Evolutionary conservation across 2,113 vertebrate genomes (phyloP), one percentile per base, ranked within the genome.

Genomic region (Brevimyrus niger): DNA sequence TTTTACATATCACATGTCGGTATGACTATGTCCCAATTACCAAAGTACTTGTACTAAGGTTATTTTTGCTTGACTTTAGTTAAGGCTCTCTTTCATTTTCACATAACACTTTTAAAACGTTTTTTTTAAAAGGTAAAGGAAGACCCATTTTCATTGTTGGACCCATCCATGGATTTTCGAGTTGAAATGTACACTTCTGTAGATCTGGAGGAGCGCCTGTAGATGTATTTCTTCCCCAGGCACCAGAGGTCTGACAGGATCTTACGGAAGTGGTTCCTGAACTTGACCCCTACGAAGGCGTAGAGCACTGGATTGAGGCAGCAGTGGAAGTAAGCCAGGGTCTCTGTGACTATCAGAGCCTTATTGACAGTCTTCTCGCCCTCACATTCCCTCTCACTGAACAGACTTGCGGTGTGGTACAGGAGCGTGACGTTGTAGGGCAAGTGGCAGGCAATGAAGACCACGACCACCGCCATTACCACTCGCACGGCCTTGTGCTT

Each of bases 291-390:
- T 0, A 98, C 92, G 89, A 99, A 99, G 0, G 98, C 98, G 0
- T 99, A 99, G 42, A 99, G 96, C 84, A 98, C 91, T 0, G 98
- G 98, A 88, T 99, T 99, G 84, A 98, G 94, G 2, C 98, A 98
- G 91, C 98, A 98, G 91, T 97, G 98, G 69, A 99, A 95, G 93
- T 98, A 99, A 0, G 98, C 97, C 55, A 98, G 4, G 17, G 93
- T 95, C 90, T 95, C 95, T 1, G 96, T 96, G 88, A 94, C 21
- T 0, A 91, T 94, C 87, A 92, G 89, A 0, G 90, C 91, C 6
- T 94, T 93, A 19, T 92, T 55, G 9, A 93, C 92, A 0, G 90
- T 27, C 27, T 92, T 92, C 11, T 97, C 96, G 0, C 0, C 1
- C 0, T 76, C 0, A 76, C 98, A 99, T 0, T 58, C 9, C 27